Base-by-base conservation (phyloP, 2,113 vertebrate genomes). In the Oncorhynchus clarkii region DNA sequence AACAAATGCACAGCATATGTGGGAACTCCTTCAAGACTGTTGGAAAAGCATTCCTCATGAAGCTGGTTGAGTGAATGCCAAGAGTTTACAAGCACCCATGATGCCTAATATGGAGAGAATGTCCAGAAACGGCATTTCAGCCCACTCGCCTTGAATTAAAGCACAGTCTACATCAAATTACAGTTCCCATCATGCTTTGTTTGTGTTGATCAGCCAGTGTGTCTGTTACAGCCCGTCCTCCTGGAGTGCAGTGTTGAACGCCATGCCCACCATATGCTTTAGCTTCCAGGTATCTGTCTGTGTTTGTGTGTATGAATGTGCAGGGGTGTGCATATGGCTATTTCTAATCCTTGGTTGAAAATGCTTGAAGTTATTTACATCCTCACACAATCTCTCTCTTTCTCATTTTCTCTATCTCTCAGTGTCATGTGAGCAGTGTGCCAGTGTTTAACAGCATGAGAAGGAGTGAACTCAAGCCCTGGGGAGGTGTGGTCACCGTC, bases 401-500 rank as follows among this genome's bases (percentile, higher is more conserved):
- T 34, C 12, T 71, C 49, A 76, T 11, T 73, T 71, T 11, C 0
- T 87, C 67, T 78, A 74, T 75, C 73, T 16, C 31, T 31, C 89
- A 99, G 97, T 99, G 97, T 89, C 97, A 99, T 0, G 96, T 99
- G 82, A 99, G 97, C 91, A 96, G 95, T 0, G 96, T 99, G 70
- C 97, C 97, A 0, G 96, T 99, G 87, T 99, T 97, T 81, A 95
- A 96, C 93, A 98, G 97, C 91, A 98, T 99, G 97, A 94, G 82
- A 85, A 94, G 67, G 70, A 95, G 93, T 0, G 91, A 94, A 74
- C 88, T 98, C 80, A 95, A 92, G 87, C 92, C 95, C 0, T 99
- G 97, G 97, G 96, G 96, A 0, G 66, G 88, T 0, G 97, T 99
- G 3, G 97, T 99, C 77, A 98, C 96, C 0, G 83, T 92, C 0